A percentile compares a stretch with the other conserved stretches of the same genome.
These are phyloP conservation scores for Mormyrus hasselquistii DNA, from an alignment of 2,797 vertebrate species.

Conservation along the genomic window DNA sequence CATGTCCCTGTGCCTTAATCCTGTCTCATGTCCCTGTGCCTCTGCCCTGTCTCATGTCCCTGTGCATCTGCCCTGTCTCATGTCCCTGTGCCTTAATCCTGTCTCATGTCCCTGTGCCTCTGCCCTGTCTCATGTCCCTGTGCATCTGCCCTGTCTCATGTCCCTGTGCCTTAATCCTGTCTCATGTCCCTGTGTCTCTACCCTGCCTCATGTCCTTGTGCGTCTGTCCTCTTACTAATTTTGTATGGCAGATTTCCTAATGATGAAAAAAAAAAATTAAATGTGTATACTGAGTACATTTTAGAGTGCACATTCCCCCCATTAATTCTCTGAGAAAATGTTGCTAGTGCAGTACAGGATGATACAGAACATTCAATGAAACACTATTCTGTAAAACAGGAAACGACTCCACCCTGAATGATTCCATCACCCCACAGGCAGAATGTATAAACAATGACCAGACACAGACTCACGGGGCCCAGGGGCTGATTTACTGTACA, in stretches of 20 bases:
- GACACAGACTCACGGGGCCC: background rate
- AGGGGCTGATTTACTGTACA: background rate
- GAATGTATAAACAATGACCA: background rate
- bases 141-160: background rate
- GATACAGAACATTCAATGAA: background rate
- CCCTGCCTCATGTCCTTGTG: background rate
- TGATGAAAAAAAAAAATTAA: background rate
- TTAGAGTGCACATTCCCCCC: background rate
- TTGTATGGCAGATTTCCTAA: background rate
- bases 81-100: background rate
- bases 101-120: background rate
- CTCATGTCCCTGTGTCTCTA: background rate
- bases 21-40: background rate
- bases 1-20: background rate
- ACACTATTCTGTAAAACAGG: slow-evolving; percentile 14
- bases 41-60: background rate
- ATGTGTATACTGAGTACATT: background rate
- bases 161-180: background rate
- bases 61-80: background rate
- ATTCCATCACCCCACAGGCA: background rate
- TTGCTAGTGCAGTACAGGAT: background rate
- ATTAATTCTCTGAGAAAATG: background rate
- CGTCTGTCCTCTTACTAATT: background rate
- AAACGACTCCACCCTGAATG: background rate
- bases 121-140: background rate